Conservation (phyloP, 2,888 invertebrate species). For the Axea sp. region DNA sequence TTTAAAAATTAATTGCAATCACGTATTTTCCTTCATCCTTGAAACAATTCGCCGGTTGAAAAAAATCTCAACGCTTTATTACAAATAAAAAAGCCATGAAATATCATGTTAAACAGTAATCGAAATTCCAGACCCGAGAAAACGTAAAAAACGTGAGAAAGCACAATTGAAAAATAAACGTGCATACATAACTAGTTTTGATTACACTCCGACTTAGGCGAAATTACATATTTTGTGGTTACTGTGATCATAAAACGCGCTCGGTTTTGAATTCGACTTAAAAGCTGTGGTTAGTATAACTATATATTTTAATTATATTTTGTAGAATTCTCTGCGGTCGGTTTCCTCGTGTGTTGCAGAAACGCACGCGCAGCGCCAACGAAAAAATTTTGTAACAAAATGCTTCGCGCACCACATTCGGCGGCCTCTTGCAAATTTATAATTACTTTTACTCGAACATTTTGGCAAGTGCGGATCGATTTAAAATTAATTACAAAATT, state of each 20-base stretch:
- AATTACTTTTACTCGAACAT: conserved; percentile 15
- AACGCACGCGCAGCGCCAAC: conserved; percentile 7
- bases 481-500: conserved; percentile 34
- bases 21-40: too few species aligned
- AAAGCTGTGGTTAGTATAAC: conserved; percentile 54
- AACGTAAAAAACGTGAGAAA: conserved; percentile 22
- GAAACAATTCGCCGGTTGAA: too few species aligned
- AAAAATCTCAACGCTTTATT: too few species aligned
- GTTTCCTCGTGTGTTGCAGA: conserved; percentile 30
- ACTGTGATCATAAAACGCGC: conserved; percentile 50
- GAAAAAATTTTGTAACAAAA: conserved; percentile 10
- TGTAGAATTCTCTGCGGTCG: conserved; percentile 47
- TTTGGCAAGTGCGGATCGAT: conserved; percentile 38
- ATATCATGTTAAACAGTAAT: conserved; percentile 5
- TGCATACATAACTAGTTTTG: conserved; percentile 36
- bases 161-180: conserved; percentile 38
- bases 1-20: too few species aligned
- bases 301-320: conserved; percentile 59
- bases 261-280: conserved; percentile 53
- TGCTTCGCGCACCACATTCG: not conserved
- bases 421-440: conserved; percentile 1
- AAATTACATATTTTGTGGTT: conserved; percentile 56
- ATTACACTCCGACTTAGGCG: conserved; percentile 46
- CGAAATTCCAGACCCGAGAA: conserved; percentile 29
- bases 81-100: too few species aligned